Evolutionary conservation across 2,113 vertebrate genomes (phyloP), one percentile per base, ranked within the genome.

Genomic region (Tiliqua scincoides): DNA sequence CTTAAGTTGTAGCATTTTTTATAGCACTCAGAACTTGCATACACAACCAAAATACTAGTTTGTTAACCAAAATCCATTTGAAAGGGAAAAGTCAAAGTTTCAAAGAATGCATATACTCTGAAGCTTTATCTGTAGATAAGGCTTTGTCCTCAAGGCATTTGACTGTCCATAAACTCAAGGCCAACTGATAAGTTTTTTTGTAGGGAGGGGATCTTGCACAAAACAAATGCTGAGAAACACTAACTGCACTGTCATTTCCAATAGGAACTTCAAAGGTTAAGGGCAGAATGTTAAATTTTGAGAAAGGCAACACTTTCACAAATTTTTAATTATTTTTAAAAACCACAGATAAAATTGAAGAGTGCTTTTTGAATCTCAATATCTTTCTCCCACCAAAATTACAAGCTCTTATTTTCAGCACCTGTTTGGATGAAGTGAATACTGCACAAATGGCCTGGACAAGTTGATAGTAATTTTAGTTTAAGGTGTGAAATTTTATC

Each of bases 401-500:
- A 74, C n/a, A 43, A 11, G 2, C 5, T 11, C 35, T 43, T 84
- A 12, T 23, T 75, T 43, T 5, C 57, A 48, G 15, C 52, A 7
- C 3, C 21, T 27, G 15, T 63, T 61, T 63, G 30, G 21, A 57
- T 79, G 20, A 70, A n/a, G 15, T 52, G 6, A 71, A 43, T 12
- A 43, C 25, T 71, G 18, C 6, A 71, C 40, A 85, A 84, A 65
- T 67, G 30, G 43, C 32, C 25, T 68, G 32, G 77, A 84, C 21
- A 75, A 54, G 6, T 70, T 68, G 6, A 21, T 3, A 68, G 54
- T n/a, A 57, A 72, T 72, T 82, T 87, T 86, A 0, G 72, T 30
- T 23, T 10, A 71, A 43, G 23, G 88, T 85, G 81, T 4, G 5
- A 57, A 85, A 87, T 70, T 88, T 20, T 62, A 75, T 37, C 11